Conservation (phyloP, 2,113 vertebrate genomes). For the Gila orcuttii region DNA sequence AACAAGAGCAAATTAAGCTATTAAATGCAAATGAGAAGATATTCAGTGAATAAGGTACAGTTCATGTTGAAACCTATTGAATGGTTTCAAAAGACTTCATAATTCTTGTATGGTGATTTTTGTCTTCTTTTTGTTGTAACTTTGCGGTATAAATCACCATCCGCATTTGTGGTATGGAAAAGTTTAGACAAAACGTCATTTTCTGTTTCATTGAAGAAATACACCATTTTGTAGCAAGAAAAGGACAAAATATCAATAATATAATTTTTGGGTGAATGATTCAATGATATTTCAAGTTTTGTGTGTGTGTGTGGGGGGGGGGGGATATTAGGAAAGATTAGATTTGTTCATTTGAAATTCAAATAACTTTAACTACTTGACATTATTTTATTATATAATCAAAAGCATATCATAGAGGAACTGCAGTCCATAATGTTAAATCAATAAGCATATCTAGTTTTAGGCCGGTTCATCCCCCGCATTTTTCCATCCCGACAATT, state of each 20-base stretch:
- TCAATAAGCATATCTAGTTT: not conserved
- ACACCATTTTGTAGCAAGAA: no score
- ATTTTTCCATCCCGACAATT: no score
- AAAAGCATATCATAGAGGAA: not conserved
- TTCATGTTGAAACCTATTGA: not conserved
- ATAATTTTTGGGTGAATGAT: not conserved
- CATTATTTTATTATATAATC: not conserved
- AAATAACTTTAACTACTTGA: not conserved
- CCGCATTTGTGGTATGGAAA: not conserved
- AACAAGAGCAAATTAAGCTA: not conserved
- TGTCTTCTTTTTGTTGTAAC: not conserved
- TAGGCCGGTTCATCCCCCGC: no score
- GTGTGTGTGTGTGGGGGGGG: not conserved
- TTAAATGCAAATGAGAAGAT: not conserved
- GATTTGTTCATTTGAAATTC: not conserved
- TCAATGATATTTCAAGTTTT: not conserved
- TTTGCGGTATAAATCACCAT: not conserved
- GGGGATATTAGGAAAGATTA: not conserved
- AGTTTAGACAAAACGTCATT: not conserved
- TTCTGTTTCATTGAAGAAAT: not conserved
- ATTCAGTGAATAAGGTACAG: not conserved
- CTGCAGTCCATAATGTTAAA: not conserved
- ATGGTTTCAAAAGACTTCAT: not conserved
- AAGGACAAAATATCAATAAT: not conserved
- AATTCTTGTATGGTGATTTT: not conserved